Base-by-base conservation (phyloP, 2,797 vertebrate species). In the Acropternis orthonyx region DNA sequence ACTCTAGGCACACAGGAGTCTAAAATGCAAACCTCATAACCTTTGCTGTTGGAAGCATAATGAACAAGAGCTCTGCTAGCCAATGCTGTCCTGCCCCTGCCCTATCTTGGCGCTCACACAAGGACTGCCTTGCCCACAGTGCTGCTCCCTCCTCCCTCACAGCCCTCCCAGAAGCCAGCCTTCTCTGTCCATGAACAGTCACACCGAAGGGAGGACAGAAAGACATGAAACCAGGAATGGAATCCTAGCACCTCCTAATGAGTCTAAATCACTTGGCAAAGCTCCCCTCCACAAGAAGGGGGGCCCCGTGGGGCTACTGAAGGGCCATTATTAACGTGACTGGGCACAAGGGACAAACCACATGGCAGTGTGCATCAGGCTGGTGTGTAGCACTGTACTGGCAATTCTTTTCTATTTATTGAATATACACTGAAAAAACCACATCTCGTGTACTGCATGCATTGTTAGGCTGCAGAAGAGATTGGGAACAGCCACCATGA, bases 81-180 rank as follows among this genome's bases (percentile, higher is more conserved):
- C 32, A 48, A 3, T 0, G 0, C 11, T 41, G 28, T 34, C 36
- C 52, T 1, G 1, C 36, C 43, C 72, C 37, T 48, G 52, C 26
- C 14, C 1, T 3, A 52, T 3, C 27, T 34, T 46, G 69, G 34
- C 36, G 32, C 23, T 63, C 27, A 55, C 23, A 15, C 10, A 27
- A 32, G n/a, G 74, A 23, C 41, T 76, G 46, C 21, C 41, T 44
- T 44, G 22, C 12, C 9, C 26, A 2, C 14, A 16, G 49, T 7
- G 43, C 43, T 85, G 46, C 75, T 49, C 0, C 0, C 24, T 77
- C 19, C 30, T 72, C 6, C 9, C 30, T 58, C 37, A 37, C 18
- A 74, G 73, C 3, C 34, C 34, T 17, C 58, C 44, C 32, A 37
- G 43, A 9, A 72, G 20, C 4, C 75, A 14, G 23, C 27, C 55